Evolutionary conservation across 2,888 invertebrate genomes (phyloP).

Genomic region (Cosmia pyralina): DNA sequence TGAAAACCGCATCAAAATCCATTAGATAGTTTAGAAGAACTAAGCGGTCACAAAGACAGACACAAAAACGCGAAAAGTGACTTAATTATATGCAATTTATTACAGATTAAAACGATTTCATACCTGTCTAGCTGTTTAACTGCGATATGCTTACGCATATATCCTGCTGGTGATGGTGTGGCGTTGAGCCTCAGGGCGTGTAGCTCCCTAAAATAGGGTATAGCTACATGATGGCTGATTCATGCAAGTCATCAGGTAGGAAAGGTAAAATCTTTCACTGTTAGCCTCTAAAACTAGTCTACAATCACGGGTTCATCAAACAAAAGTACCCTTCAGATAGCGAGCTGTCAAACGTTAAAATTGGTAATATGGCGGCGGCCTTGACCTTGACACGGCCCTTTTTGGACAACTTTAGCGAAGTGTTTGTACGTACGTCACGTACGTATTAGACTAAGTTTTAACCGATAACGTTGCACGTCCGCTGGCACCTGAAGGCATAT

Average conservation of each 20-base stretch:
- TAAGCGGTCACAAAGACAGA: not conserved
- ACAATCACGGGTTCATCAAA: too few relatives aligned
- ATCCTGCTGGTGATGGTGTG: slow-evolving; percentile 25
- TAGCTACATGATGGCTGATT: slow-evolving; percentile 36
- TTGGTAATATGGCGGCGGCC: too few relatives aligned
- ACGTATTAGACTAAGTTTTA: too few relatives aligned
- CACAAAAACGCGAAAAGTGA: not conserved
- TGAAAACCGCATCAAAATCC: too few relatives aligned
- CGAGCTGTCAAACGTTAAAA: too few relatives aligned
- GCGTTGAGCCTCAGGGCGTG: slow-evolving; percentile 33
- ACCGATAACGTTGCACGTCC: too few relatives aligned
- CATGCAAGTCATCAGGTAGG: slow-evolving; percentile 32
- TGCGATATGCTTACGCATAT: slow-evolving; percentile 17
- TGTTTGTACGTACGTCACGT: too few relatives aligned
- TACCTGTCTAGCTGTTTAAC: slow-evolving; percentile 36
- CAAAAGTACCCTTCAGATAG: too few relatives aligned
- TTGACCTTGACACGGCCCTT: too few relatives aligned
- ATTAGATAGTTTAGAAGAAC: not conserved
- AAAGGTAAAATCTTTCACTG: not conserved
- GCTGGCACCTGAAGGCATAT: too few relatives aligned
- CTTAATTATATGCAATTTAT: not conserved
- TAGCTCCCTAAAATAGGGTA: slow-evolving; percentile 46
- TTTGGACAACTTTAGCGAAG: too few relatives aligned
- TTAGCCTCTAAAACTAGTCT: too few relatives aligned
- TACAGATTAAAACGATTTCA: slow-evolving; percentile 11